These are phyloP conservation scores for Steinernema khuongi DNA, from an alignment of 1,140 invertebrate genomes.

Conservation along the genomic window DNA sequence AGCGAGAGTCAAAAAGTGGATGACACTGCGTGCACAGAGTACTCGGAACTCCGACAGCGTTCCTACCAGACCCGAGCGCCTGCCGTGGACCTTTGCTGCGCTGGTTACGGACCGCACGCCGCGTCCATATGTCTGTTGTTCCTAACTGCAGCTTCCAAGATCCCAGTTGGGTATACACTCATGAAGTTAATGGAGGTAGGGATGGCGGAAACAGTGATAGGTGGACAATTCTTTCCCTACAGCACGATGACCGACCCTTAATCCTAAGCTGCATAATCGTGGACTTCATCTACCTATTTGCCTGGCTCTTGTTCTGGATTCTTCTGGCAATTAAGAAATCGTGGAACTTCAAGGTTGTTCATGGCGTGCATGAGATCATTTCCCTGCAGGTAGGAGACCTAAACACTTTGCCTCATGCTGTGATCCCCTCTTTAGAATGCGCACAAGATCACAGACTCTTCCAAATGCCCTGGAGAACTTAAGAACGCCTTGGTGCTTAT, in stretches of 20 bases:
- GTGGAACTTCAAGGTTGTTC: conserved; percentile 46
- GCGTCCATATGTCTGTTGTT: conserved; percentile 47
- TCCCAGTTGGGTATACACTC: conserved; percentile 50
- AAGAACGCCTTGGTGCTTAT: conserved; percentile 38
- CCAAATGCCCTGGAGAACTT: conserved; percentile 29
- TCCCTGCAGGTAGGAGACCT: conserved; percentile 33
- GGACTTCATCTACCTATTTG: conserved; percentile 53
- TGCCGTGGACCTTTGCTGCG: conserved; percentile 40
- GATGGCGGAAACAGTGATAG: neutral
- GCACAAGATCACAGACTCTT: conserved; percentile 13
- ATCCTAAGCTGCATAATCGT: conserved; percentile 45
- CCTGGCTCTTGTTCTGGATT: conserved; percentile 54
- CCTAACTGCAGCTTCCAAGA: conserved; percentile 40
- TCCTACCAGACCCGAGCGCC: neutral
- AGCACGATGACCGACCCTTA: conserved; percentile 50
- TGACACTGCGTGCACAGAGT: neutral
- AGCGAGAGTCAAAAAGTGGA: neutral
- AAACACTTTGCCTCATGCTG: neutral
- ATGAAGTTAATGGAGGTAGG: conserved; percentile 36
- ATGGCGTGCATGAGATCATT: conserved; percentile 39
- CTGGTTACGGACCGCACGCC: conserved; percentile 53
- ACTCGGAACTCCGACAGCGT: neutral
- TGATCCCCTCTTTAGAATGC: conserved; percentile 27
- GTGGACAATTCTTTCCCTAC: conserved; percentile 12
- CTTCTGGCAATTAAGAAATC: conserved; percentile 43